Conservation (phyloP, 2,113 vertebrate species). For the Lathamus discolor region DNA sequence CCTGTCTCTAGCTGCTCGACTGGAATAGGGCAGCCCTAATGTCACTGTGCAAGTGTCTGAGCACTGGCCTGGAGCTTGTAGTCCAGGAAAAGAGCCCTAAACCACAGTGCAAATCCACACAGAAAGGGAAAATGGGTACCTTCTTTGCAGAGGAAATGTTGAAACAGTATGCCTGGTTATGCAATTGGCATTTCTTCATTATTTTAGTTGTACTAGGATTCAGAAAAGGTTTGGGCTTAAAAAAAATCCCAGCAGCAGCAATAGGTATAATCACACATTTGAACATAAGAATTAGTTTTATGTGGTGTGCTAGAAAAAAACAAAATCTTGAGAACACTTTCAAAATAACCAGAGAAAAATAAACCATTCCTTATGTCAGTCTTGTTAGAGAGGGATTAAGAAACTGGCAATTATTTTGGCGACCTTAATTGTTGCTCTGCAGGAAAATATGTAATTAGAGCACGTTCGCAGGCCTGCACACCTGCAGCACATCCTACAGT, state of each 20-base stretch:
- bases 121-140: conserved; percentile 49
- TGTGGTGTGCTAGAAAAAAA: conserved; percentile 52
- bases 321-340: conserved; percentile 80
- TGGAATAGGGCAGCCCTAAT: background rate
- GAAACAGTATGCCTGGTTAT: conserved; percentile 57
- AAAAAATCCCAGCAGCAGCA: conserved; percentile 54
- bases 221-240: conserved; percentile 53
- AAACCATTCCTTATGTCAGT: conserved; percentile 80
- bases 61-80: background rate
- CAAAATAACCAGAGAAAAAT: conserved; percentile 80
- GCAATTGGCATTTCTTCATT: conserved; percentile 64
- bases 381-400: conserved; percentile 89
- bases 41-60: background rate
- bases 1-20: background rate
- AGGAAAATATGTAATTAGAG: conserved; percentile 98
- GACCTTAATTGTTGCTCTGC: conserved; percentile 96
- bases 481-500: conserved; percentile 94
- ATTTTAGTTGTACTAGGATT: conserved; percentile 69
- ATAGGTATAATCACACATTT: conserved; percentile 75
- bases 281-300: conserved; percentile 79
- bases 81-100: background rate
- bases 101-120: background rate
- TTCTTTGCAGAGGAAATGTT: conserved; percentile 53
- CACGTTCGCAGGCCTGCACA: conserved; percentile 90
- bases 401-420: conserved; percentile 96